Evolutionary conservation across 2,888 invertebrate species (phyloP).

Genomic region (Nasonovia ribisnigri): DNA sequence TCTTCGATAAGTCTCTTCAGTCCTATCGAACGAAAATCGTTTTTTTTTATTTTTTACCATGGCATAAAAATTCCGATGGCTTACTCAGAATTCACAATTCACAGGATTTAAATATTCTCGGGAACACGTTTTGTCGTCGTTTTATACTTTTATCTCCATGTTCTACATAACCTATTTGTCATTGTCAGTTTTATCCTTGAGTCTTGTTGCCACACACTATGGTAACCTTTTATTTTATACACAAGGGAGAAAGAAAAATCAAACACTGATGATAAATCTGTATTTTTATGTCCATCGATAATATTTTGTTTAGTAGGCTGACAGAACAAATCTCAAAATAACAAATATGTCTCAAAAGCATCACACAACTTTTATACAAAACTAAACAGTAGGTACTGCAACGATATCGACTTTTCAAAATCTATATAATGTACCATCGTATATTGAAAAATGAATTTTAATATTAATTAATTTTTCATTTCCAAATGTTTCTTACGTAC

Average conservation of each 20-base stretch:
- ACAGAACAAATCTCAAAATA: neutral
- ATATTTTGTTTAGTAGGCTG: neutral
- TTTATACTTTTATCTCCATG: constrained; percentile 2
- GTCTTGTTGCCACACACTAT: neutral
- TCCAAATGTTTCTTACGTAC: neutral
- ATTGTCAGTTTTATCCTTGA: neutral
- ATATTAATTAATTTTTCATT: neutral
- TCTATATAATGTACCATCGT: neutral
- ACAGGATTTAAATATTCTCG: neutral
- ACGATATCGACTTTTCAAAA: neutral
- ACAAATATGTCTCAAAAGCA: neutral
- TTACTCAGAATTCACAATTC: neutral
- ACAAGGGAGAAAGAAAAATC: neutral
- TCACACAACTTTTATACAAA: neutral
- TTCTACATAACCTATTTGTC: neutral
- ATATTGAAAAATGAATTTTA: neutral
- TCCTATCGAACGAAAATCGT: neutral
- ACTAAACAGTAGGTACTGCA: neutral
- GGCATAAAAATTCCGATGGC: neutral
- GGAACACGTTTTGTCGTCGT: neutral
- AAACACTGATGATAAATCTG: neutral
- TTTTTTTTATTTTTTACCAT: neutral
- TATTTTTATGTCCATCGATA: neutral
- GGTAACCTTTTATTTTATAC: neutral
- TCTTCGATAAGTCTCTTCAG: neutral